These are phyloP conservation scores for Bilobella aurantiaca DNA, from an alignment of 1,140 invertebrate genomes.

Conservation along the genomic window DNA sequence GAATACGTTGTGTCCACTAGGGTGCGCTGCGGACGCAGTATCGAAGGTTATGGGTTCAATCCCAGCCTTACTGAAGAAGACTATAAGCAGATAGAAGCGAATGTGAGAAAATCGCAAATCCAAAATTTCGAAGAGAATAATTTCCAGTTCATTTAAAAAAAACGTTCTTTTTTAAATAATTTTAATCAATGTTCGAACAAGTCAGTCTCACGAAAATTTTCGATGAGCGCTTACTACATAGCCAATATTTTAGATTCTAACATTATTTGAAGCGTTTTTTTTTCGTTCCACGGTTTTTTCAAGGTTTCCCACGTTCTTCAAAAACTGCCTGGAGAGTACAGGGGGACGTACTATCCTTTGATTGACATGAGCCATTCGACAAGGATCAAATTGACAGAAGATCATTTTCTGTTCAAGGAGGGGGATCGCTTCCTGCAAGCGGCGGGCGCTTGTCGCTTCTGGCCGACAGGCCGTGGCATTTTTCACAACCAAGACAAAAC, in stretches of 20 bases:
- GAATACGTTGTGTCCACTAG: slow-evolving; percentile 86
- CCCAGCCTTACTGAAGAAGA: slow-evolving; percentile 57
- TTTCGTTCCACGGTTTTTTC: neutral
- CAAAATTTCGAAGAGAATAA: no score
- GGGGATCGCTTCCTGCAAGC: slow-evolving; percentile 69
- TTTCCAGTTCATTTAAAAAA: no score
- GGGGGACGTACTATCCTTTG: slow-evolving; percentile 73
- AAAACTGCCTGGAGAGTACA: slow-evolving; percentile 19
- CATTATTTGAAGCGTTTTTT: no score
- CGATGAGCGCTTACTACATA: no score
- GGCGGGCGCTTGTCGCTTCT: slow-evolving; percentile 85
- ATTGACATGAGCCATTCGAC: slow-evolving; percentile 89
- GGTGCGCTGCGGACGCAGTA: slow-evolving; percentile 73
- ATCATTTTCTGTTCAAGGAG: slow-evolving; percentile 97
- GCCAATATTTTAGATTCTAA: no score
- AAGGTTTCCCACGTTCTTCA: slow-evolving; percentile 10
- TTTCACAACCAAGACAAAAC: slow-evolving; percentile 94
- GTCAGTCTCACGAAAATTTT: no score
- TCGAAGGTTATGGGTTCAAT: slow-evolving; percentile 84
- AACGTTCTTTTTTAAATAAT: no score
- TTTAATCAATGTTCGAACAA: no score
- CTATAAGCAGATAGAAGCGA: slow-evolving; percentile 56
- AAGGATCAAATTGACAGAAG: slow-evolving; percentile 88
- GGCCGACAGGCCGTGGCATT: slow-evolving; percentile 91
- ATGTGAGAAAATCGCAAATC: no score